A percentile compares a stretch with the other conserved stretches of the same genome.
phyloP scores from a whole-genome alignment of 2,888 invertebrate species.

The Polia nebulosa region DNA sequence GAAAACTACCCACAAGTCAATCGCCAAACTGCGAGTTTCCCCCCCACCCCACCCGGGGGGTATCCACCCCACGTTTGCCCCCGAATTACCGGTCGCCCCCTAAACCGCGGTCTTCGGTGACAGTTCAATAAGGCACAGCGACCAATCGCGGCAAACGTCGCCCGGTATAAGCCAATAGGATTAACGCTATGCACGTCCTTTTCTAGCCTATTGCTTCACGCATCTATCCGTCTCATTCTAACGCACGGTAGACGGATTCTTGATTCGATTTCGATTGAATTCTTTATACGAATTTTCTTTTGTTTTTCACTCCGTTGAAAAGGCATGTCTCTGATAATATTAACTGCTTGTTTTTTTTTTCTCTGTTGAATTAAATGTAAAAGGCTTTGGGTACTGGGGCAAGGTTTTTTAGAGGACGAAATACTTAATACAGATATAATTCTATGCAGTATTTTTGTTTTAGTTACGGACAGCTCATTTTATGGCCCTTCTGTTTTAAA shows the following conservation, averaged over 20 bases:
- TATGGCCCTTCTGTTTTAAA: too few species aligned
- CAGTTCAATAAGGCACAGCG: slow-evolving; percentile 90
- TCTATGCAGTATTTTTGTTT: slow-evolving; percentile 1
- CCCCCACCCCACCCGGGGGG: slow-evolving; percentile 63
- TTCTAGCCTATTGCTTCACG: slow-evolving; percentile 60
- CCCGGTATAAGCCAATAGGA: slow-evolving; percentile 91
- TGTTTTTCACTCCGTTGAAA: slow-evolving; percentile 84
- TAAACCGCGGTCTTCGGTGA: slow-evolving; percentile 90
- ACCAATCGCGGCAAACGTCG: slow-evolving; percentile 91
- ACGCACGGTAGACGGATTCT: slow-evolving; percentile 86
- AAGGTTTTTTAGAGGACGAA: slow-evolving; percentile 31
- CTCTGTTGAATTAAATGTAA: slow-evolving; percentile 57
- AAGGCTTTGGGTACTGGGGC: slow-evolving; percentile 47
- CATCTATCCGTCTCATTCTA: slow-evolving; percentile 75
- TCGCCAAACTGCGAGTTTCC: slow-evolving; percentile 88
- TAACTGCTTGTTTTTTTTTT: slow-evolving; percentile 65
- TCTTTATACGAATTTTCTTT: slow-evolving; percentile 88
- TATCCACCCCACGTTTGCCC: slow-evolving; percentile 78
- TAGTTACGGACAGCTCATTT: background rate
- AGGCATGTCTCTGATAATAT: slow-evolving; percentile 70
- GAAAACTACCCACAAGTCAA: slow-evolving; percentile 91
- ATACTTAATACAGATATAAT: slow-evolving; percentile 14
- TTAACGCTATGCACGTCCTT: slow-evolving; percentile 84
- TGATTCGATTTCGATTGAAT: slow-evolving; percentile 90
- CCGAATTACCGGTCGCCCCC: slow-evolving; percentile 89